These are phyloP conservation scores for Sus scrofa DNA, from an alignment of 2,113 vertebrate species.

Conservation along the genomic window DNA sequence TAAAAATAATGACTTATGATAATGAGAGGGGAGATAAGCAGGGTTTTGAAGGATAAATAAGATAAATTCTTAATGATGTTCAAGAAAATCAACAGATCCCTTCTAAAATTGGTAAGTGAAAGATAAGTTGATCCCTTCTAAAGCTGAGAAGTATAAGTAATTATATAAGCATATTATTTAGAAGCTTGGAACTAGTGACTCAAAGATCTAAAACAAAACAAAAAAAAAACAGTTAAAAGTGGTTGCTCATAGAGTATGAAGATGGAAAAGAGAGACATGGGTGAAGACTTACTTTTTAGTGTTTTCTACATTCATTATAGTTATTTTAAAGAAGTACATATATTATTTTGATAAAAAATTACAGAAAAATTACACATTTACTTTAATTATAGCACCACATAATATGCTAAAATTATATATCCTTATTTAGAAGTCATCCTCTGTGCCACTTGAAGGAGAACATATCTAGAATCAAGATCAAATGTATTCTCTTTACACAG, in stretches of 20 bases:
- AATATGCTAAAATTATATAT: not conserved
- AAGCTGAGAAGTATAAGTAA: slow-evolving; percentile 42
- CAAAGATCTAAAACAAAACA: not conserved
- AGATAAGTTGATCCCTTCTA: not conserved
- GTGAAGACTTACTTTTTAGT: not conserved
- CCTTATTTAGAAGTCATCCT: not conserved
- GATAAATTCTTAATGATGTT: not conserved
- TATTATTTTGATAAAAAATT: not conserved
- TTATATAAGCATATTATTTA: not conserved
- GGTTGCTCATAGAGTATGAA: not conserved
- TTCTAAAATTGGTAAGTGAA: slow-evolving; percentile 25
- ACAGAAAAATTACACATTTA: not conserved
- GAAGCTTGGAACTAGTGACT: not conserved
- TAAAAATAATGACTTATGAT: not conserved
- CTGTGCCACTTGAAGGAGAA: not conserved
- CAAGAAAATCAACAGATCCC: not conserved
- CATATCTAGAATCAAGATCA: not conserved
- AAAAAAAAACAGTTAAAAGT: not conserved
- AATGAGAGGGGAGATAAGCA: not conserved
- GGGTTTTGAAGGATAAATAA: not conserved
- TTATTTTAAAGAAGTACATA: not conserved
- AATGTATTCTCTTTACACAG: not conserved
- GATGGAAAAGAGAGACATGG: not conserved
- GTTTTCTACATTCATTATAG: not conserved
- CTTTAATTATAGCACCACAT: not conserved